Evolutionary conservation across 2,113 vertebrate genomes (phyloP), one percentile per base, ranked within the genome.

Genomic region (Dipodomys stephensi): DNA sequence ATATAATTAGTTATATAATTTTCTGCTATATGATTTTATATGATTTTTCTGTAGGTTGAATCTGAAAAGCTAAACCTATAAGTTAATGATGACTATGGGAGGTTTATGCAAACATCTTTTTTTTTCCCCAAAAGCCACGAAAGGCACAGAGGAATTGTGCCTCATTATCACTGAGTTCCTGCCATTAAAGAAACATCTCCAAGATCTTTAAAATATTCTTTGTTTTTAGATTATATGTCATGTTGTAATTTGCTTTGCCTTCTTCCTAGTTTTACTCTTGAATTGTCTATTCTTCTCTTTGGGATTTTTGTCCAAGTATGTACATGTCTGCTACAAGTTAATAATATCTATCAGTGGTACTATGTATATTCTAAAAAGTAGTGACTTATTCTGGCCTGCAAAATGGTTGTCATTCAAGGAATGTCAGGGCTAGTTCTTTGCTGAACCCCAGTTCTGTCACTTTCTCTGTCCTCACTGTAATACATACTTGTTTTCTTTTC

Each of bases 71-170:
- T 72, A 49, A 92, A 53, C 19, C 9, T 67, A 18, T 35, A 49
- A 44, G 0, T 10, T 20, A 88, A 11, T 77, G 6, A 49, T 64
- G 65, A 23, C 2, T 7, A 44, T 73, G 60, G 13, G 82, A 72
- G 71, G 25, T 67, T 77, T 83, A 30, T 53, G 19, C 30, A 30
- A 85, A 13, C 82, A 73, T 10, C 4, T 65, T 86, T 82, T 44
- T 83, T 93, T 95, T 44, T 83, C 91, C 91, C 93, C 2, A 35
- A 82, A 88, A 92, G 11, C 7, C 39, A 7, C 39, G 69, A 62
- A 25, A 39, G 44, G 2, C 12, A 84, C 20, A 46, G 39, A 88
- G 79, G 16, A 88, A 19, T 25, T 32, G 7, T 28, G 18, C 1
- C 32, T 72, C 19, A 15, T 35, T 23, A 12, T 65, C 19, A 77